These are phyloP conservation scores for Dreissena polymorpha DNA, from an alignment of 1,140 invertebrate genomes.

Conservation along the genomic window DNA sequence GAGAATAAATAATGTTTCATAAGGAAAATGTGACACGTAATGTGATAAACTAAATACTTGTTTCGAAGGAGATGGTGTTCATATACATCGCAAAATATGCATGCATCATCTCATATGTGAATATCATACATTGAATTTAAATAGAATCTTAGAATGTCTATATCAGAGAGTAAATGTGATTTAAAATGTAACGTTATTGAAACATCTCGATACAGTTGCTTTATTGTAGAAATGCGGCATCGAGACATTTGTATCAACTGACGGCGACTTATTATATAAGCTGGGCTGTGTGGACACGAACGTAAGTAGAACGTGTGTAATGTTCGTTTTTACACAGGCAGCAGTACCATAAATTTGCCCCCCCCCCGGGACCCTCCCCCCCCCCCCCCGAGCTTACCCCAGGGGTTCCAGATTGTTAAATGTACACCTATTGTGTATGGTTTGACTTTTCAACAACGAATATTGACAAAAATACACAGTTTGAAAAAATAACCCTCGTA, in stretches of 20 bases:
- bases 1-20: background rate
- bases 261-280: conserved; percentile 26
- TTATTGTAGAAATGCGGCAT: conserved; percentile 25
- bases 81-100: background rate
- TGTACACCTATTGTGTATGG: too few species aligned
- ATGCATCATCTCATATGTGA: background rate
- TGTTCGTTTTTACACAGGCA: too few species aligned
- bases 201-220: background rate
- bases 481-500: too few species aligned
- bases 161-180: background rate
- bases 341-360: too few species aligned
- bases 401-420: too few species aligned
- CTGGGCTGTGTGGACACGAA: conserved; percentile 25
- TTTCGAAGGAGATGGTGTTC: background rate
- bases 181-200: background rate
- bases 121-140: background rate
- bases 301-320: background rate
- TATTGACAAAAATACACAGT: too few species aligned
- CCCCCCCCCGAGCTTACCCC: too few species aligned
- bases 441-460: too few species aligned
- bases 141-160: background rate
- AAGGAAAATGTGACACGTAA: background rate
- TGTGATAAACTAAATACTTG: background rate
- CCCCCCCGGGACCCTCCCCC: too few species aligned
- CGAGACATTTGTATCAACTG: conserved; percentile 19